Evolutionary conservation across 2,113 vertebrate species (phyloP).

Genomic region (Leucoraja erinaceus): DNA sequence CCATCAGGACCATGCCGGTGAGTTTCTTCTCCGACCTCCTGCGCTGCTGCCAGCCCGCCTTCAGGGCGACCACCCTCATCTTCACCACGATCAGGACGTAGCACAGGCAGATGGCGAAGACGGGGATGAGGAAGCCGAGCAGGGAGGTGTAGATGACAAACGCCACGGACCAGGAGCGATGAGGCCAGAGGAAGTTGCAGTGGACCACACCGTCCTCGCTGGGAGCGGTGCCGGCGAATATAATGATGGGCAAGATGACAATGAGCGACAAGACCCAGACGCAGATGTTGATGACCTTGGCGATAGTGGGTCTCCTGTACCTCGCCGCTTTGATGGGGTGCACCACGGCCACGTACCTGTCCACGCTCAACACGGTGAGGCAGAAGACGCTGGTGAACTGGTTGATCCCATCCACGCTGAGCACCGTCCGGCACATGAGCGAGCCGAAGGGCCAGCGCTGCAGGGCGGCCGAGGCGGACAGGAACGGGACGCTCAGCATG

Average conservation of each 20-base stretch:
- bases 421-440: slow-evolving; percentile 30
- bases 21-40: slow-evolving; percentile 25
- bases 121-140: slow-evolving; percentile 24
- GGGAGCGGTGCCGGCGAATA: slow-evolving; percentile 24
- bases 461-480: not conserved
- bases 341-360: slow-evolving; percentile 37
- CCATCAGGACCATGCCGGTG: slow-evolving; percentile 31
- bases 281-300: slow-evolving; percentile 29
- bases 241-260: slow-evolving; percentile 39
- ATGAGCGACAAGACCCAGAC: slow-evolving; percentile 34
- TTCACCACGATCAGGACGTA: slow-evolving; percentile 31
- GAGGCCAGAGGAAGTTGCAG: slow-evolving; percentile 30
- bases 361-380: slow-evolving; percentile 39
- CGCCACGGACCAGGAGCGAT: slow-evolving; percentile 7
- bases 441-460: slow-evolving; percentile 38
- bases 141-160: slow-evolving; percentile 38
- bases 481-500: slow-evolving; percentile 38
- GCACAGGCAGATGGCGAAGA: slow-evolving; percentile 38
- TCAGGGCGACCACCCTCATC: not conserved
- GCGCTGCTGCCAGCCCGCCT: slow-evolving; percentile 35
- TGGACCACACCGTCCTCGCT: not conserved
- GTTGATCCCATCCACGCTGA: slow-evolving; percentile 39
- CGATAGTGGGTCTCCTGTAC: slow-evolving; percentile 30
- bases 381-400: slow-evolving; percentile 40
- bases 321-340: slow-evolving; percentile 14